Evolutionary conservation across 2,113 vertebrate genomes (phyloP), one percentile per base, ranked within the genome.

Genomic region (Romanogobio albipinnatus): DNA sequence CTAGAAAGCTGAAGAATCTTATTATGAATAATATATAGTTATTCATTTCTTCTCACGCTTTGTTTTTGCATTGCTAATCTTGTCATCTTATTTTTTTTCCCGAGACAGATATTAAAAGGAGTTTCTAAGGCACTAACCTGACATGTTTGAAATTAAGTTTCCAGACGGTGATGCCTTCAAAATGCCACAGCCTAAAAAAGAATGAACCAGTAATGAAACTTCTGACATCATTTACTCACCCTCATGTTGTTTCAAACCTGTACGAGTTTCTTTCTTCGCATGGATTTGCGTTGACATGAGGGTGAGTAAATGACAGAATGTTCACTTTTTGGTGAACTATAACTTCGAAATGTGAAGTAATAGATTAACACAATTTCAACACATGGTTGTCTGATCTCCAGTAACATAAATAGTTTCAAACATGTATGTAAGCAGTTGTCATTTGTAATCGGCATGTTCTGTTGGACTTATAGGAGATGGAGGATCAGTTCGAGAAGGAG

Each of bases 401-500:
- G 4, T n/a, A 43, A n/a, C 19, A 24, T 14, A 13, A 71, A 47
- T 4, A 4, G 26, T 53, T 76, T 51, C 15, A 33, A 47, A 14
- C 6, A 39, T 62, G 24, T 66, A 66, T 81, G 11, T 51, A 15
- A 33, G n/a, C 17, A 7, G 14, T 51, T 3, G 11, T 81, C 62
- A 66, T 70, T 68, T 78, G n/a, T 85, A 49, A 81, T 33, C 0
- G 17, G 1, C 24, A 6, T 71, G 26, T 71, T 75, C 19, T 66
- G 2, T 45, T 58, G 75, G 19, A 9, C 84, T 83, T 49, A 10
- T 92, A 99, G 98, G 98, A 99, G 86, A 89, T 99, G 92, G 96
- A 99, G 87, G 97, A 98, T 93, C 96, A 96, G 90, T 96, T 97
- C 91, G 96, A 97, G 92, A 96, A 92, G 85, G 97, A 99, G 90